Evolutionary conservation across 2,113 vertebrate genomes (phyloP), one percentile per base, ranked within the genome.

Genomic region (Caranx ignobilis): DNA sequence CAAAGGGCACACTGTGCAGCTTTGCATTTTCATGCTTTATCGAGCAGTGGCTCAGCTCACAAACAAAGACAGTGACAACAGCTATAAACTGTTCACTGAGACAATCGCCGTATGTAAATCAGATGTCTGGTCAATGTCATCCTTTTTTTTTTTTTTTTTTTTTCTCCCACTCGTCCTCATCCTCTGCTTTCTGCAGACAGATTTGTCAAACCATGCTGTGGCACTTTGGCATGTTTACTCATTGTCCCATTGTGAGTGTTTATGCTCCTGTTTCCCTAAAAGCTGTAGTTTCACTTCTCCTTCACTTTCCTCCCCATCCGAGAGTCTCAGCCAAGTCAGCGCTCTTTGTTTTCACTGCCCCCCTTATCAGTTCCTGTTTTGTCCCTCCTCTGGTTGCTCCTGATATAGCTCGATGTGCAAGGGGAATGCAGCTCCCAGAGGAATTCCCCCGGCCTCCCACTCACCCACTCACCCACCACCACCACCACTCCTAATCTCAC

Each of bases 311-410:
- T 72, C 69, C 39, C 0, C 48, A 32, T 68, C 61, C 4, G 19
- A 83, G 32, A 78, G 7, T 77, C 71, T 70, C 56, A 3, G 79
- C 75, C 59, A 76, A 88, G 82, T 77, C 67, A 43, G 50, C 47
- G 72, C 66, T 74, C 88, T 93, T 93, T 91, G 89, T 94, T 90
- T 92, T 84, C 77, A 47, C 85, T 84, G 78, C 66, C 74, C 77
- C 54, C 52, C 65, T 92, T 93, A 93, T 94, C 91, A 85, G 90
- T 93, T 94, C 92, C 92, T 93, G 89, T 90, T 89, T 85, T 67
- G 64, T 64, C 86, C 83, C 76, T 82, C 77, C 81, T 69, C 78
- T 79, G 61, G 70, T 89, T 73, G 82, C 83, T 91, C 88, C 90
- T 85, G 89, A 90, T 91, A 86, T 85, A 87, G 87, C 57, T 77